Conservation (phyloP, 1,140 invertebrate species). For the Leptonema lineaticorne region DNA sequence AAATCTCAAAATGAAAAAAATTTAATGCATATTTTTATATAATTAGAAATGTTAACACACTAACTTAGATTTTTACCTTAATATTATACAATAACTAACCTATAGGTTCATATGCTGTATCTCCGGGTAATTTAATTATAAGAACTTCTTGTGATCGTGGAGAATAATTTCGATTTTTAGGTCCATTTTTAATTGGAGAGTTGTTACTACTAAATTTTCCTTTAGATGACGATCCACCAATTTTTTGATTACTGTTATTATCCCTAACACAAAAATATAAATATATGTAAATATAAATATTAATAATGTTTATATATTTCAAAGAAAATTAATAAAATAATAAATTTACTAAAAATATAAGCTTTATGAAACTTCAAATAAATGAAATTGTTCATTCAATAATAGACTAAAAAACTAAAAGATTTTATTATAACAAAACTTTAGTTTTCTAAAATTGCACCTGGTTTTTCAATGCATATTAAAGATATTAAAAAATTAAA, state of each 20-base stretch:
- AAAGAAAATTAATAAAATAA: background rate
- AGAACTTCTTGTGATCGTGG: constrained; percentile 46
- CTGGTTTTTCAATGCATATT: too few relatives aligned
- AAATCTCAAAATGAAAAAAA: background rate
- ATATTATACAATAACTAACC: constrained; percentile 43
- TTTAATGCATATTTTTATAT: too few relatives aligned
- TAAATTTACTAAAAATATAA: too few relatives aligned
- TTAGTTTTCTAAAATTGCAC: too few relatives aligned
- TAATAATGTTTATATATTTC: background rate
- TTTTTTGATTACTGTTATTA: constrained; percentile 10
- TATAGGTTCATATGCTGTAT: constrained; percentile 51
- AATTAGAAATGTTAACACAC: too few relatives aligned
- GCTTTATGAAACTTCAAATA: too few relatives aligned
- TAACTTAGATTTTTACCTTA: background rate
- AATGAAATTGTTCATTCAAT: background rate
- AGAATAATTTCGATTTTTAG: constrained; percentile 16
- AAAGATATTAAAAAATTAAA: background rate
- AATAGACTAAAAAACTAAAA: background rate
- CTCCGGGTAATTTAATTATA: constrained; percentile 50
- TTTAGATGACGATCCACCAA: constrained; percentile 11
- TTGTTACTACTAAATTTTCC: constrained; percentile 24
- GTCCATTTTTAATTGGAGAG: constrained; percentile 23
- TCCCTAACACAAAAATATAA: constrained; percentile 24
- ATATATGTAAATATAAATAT: background rate
- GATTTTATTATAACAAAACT: too few relatives aligned